These are phyloP conservation scores for Colossoma macropomum DNA, from an alignment of 2,113 vertebrate species.

Conservation along the genomic window DNA sequence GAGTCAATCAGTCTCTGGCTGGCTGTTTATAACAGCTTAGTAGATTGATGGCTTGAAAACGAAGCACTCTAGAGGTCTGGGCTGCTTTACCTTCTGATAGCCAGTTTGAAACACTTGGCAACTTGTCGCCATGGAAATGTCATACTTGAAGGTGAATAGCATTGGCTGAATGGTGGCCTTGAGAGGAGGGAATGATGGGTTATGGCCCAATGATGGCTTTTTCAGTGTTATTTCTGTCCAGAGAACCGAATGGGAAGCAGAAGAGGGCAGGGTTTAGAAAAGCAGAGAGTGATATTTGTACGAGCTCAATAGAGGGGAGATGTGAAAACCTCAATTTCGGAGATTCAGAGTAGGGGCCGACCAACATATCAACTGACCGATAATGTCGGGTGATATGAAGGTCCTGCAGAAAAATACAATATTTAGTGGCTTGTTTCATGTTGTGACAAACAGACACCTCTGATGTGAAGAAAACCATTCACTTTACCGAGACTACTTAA, in stretches of 20 bases:
- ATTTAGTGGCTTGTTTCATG: no score
- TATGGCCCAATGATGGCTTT: neutral
- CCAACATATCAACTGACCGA: no score
- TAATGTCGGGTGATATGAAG: no score
- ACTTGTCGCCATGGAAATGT: constrained; percentile 16
- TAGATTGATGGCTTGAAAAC: neutral
- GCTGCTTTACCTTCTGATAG: constrained; percentile 14
- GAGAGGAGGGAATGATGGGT: constrained; percentile 5
- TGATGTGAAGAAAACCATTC: neutral
- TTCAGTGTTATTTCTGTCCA: constrained; percentile 3
- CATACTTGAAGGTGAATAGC: constrained; percentile 13
- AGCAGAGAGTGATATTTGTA: neutral
- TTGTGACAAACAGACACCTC: neutral
- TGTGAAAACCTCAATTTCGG: neutral
- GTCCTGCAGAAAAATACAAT: no score
- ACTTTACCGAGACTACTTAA: no score
- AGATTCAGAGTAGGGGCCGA: neutral
- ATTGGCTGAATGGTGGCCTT: constrained; percentile 46
- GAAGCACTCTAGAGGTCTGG: constrained; percentile 7
- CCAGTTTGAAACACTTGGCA: constrained; percentile 12
- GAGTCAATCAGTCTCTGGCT: constrained; percentile 30
- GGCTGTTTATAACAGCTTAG: constrained; percentile 26
- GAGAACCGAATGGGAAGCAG: neutral
- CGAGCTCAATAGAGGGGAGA: neutral
- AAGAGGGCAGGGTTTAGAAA: neutral